phyloP scores from a whole-genome alignment of 2,888 invertebrate genomes.

The Gastrophysa polygoni region DNA sequence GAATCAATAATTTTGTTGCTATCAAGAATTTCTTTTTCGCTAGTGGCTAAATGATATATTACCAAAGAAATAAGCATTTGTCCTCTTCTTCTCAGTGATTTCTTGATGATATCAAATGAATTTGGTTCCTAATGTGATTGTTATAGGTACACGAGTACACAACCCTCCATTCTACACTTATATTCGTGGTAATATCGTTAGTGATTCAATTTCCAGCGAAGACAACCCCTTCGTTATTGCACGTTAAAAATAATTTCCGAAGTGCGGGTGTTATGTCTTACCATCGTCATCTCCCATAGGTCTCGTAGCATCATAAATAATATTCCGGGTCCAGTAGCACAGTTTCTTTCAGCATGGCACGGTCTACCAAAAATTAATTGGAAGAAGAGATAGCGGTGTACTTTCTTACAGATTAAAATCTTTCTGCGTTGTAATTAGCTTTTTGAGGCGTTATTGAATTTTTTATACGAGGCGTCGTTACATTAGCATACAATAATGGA shows the following conservation, averaged over 20 bases:
- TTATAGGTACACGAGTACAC: too few species aligned
- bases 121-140: too few species aligned
- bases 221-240: conserved; percentile 22
- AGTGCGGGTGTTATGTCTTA: conserved; percentile 9
- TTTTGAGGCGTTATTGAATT: conserved; percentile 16
- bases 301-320: conserved; percentile 20
- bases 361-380: conserved; percentile 18
- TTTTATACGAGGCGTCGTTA: conserved; percentile 4
- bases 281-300: conserved; percentile 20
- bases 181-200: not conserved
- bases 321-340: conserved; percentile 12
- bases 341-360: conserved; percentile 10
- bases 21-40: too few species aligned
- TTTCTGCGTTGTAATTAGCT: conserved; percentile 14
- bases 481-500: conserved; percentile 14
- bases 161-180: too few species aligned
- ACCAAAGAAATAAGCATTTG: too few species aligned
- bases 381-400: conserved; percentile 14
- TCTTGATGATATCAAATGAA: too few species aligned
- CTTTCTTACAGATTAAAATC: conserved; percentile 5
- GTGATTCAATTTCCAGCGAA: conserved; percentile 19
- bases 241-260: conserved; percentile 29
- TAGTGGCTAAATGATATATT: too few species aligned
- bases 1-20: too few species aligned
- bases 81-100: too few species aligned